phyloP scores from a whole-genome alignment of 2,888 invertebrate species.

The Litoditis marina region DNA sequence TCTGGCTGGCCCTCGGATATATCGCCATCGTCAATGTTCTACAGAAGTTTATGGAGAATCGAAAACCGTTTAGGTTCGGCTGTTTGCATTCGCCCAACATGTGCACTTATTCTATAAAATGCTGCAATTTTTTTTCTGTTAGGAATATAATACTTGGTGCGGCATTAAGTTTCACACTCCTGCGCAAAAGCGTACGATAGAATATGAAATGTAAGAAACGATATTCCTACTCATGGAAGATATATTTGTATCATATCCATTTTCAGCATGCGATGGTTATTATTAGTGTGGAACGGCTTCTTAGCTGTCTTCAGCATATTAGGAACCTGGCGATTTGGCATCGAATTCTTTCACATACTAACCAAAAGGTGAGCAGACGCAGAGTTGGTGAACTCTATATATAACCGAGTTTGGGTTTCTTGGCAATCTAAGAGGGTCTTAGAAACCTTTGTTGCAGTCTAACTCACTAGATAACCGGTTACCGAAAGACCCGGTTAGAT shows the following conservation, averaged over 20 bases:
- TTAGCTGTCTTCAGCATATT: conserved; percentile 64
- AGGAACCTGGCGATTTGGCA: conserved; percentile 45
- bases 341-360: conserved; percentile 37
- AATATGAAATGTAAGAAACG: too few relatives aligned
- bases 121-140: neutral
- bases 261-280: conserved; percentile 43
- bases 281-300: conserved; percentile 63
- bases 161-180: neutral
- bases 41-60: conserved; percentile 62
- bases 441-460: too few relatives aligned
- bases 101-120: too few relatives aligned
- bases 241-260: too few relatives aligned
- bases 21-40: conserved; percentile 63
- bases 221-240: too few relatives aligned
- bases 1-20: conserved; percentile 61
- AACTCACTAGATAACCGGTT: too few relatives aligned
- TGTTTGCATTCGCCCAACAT: too few relatives aligned
- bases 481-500: too few relatives aligned
- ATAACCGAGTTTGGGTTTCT: too few relatives aligned
- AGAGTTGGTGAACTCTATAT: too few relatives aligned
- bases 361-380: conserved; percentile 21
- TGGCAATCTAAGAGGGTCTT: too few relatives aligned
- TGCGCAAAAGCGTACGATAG: too few relatives aligned
- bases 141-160: neutral
- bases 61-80: conserved; percentile 59